Percentiles rank a stretch among this genome's conserved stretches.
Evolutionary conservation across 2,797 vertebrate species (phyloP).

Genomic region (Gymnopithys bicolor): DNA sequence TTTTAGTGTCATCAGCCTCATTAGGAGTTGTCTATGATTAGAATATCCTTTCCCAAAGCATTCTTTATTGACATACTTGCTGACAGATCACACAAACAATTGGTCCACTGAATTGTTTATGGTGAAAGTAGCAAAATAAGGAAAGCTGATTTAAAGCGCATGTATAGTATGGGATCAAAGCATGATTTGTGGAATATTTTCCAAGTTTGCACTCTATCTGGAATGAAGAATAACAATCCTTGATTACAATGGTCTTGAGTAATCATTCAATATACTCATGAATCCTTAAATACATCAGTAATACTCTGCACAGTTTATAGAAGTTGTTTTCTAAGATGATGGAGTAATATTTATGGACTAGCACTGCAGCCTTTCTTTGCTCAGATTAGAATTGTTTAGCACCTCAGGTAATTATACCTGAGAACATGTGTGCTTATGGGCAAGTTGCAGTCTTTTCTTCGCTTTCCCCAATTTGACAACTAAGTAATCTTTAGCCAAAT

Average conservation of each 20-base stretch:
- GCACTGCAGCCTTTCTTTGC: not conserved
- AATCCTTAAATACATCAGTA: not conserved
- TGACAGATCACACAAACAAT: not conserved
- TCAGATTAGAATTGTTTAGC: not conserved
- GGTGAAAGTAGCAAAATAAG: not conserved
- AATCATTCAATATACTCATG: not conserved
- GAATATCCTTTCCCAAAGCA: not conserved
- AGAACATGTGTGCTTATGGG: not conserved
- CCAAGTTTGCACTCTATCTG: not conserved
- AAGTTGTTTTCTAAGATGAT: not conserved
- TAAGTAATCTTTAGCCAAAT: not conserved
- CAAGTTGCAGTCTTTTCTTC: not conserved
- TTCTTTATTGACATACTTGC: not conserved
- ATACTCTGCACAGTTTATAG: not conserved
- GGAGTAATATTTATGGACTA: not conserved
- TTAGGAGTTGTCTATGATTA: not conserved
- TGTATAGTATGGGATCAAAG: not conserved
- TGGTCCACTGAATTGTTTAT: not conserved
- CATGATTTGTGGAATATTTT: not conserved
- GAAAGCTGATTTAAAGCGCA: not conserved
- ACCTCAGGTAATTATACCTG: not conserved
- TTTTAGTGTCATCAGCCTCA: not conserved
- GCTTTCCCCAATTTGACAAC: accelerated
- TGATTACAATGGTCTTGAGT: not conserved
- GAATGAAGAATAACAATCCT: not conserved